A percentile compares a stretch with the other conserved stretches of the same genome.
Conservation (phyloP, 2,888 invertebrate genomes). For the Stenodera caucasica region DNA sequence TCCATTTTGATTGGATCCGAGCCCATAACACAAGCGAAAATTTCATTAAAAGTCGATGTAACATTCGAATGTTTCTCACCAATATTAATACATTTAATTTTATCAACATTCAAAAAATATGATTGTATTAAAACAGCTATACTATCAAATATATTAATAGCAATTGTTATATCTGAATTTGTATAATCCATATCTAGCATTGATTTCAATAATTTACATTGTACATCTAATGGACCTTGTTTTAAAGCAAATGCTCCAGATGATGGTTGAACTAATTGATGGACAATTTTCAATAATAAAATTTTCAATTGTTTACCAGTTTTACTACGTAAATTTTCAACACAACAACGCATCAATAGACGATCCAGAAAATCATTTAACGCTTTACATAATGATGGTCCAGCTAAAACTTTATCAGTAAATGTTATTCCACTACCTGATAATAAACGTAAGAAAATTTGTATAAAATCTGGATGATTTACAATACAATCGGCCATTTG, state of each 20-base stretch:
- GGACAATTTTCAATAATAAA: conserved; percentile 69
- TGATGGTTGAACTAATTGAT: conserved; percentile 69
- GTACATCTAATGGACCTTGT: conserved; percentile 73
- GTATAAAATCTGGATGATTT: conserved; percentile 68
- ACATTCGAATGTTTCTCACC: conserved; percentile 58
- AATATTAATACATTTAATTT: conserved; percentile 60
- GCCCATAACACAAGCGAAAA: conserved; percentile 74
- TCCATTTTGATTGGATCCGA: conserved; percentile 64
- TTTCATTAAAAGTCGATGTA: conserved; percentile 69
- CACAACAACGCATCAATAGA: conserved; percentile 68
- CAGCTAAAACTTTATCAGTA: conserved; percentile 63
- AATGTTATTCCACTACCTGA: conserved; percentile 65
- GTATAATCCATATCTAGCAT: conserved; percentile 67
- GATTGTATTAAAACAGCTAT: conserved; percentile 64
- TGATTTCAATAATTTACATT: conserved; percentile 70
- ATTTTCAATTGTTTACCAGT: conserved; percentile 64
- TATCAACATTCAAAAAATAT: conserved; percentile 60
- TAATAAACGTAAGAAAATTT: conserved; percentile 67
- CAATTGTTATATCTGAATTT: conserved; percentile 70
- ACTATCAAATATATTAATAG: conserved; percentile 73
- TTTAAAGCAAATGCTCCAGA: conserved; percentile 63
- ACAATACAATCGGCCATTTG: conserved; percentile 68
- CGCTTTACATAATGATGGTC: conserved; percentile 74
- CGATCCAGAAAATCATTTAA: conserved; percentile 72
- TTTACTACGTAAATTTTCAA: conserved; percentile 59